Evolutionary conservation across 2,888 invertebrate species (phyloP), one percentile per base, ranked within the genome.

Genomic region (Drymonia ruficornis): DNA sequence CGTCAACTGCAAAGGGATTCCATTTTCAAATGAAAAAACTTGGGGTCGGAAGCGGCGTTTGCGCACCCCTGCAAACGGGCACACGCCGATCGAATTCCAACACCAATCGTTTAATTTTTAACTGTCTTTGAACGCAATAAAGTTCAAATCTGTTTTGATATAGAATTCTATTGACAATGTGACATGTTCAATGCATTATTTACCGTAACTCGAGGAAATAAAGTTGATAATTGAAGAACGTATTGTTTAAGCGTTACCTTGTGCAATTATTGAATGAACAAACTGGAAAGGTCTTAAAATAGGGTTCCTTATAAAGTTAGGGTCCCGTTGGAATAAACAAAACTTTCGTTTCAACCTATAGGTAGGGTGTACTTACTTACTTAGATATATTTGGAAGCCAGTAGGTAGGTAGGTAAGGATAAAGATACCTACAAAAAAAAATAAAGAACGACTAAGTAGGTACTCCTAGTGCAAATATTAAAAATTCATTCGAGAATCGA

Each of bases 51-150:
- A 84, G 81, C 72, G 83, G 83, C 90, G 88, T 79, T 70, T 65
- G 86, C 91, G 91, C 91, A 91, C 90, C 91, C 91, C 80, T 83
- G 75, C 75, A 63, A 67, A 72, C 63, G 59, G 80, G 90, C 89
- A 90, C 91, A 90, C 84, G 90, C 87, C 78, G 56, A 55, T 61
- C 55, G 49, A 60, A 67, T 59, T 55, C 57, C 54, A 63, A 60
- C 11, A 59, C 44, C 23, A 52, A 60, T 50, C 43, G 43, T 46
- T n/a, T 29, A 11, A 49, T 40, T 46, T 45, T 13, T 12, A 6
- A 53, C 49, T 44, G 55, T 73, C 59, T 7, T 0, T 0, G 0
- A 0, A 2, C 0, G 0, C 0, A 0, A 2, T 19, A 56, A 55
- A 38, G 55, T 31, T 47, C 7, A 47, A 36, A 46, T 8, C 54